A percentile compares a stretch with the other conserved stretches of the same genome.
Conservation (phyloP, 2,888 invertebrate genomes). For the Osmoderma eremita region DNA sequence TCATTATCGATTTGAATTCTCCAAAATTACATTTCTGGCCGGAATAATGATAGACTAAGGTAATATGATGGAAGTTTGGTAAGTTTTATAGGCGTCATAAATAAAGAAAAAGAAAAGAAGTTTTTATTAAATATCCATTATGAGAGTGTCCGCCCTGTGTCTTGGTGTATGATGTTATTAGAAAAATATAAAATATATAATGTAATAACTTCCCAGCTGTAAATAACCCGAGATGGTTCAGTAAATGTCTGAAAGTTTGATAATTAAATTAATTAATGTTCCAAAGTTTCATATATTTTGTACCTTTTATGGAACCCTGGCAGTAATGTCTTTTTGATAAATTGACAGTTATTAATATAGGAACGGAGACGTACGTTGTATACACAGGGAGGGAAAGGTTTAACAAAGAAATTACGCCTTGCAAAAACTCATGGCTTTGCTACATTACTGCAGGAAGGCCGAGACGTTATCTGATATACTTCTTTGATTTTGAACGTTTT, state of each 20-base stretch:
- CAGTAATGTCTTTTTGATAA: conserved; percentile 54
- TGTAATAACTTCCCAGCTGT: conserved; percentile 58
- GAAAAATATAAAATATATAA: conserved; percentile 51
- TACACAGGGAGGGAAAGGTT: too few relatives aligned
- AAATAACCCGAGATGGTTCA: conserved; percentile 61
- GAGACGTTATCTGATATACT: too few relatives aligned
- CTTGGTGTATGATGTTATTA: conserved; percentile 43
- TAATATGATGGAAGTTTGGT: neutral
- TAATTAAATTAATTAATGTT: conserved; percentile 65
- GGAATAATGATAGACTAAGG: too few relatives aligned
- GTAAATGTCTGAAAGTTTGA: conserved; percentile 64
- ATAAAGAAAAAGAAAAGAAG: conserved; percentile 39
- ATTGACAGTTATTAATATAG: conserved; percentile 55
- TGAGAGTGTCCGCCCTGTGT: conserved; percentile 22
- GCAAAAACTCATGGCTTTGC: too few relatives aligned
- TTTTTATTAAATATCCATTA: conserved; percentile 45
- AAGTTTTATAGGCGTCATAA: conserved; percentile 35
- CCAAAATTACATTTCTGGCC: too few relatives aligned
- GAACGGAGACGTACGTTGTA: conserved; percentile 38
- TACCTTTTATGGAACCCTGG: conserved; percentile 47
- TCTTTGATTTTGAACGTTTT: too few relatives aligned
- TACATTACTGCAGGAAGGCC: too few relatives aligned
- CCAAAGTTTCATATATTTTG: conserved; percentile 52
- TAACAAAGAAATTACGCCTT: too few relatives aligned
- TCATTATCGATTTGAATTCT: too few relatives aligned